Evolutionary conservation across 2,113 vertebrate genomes (phyloP), one percentile per base, ranked within the genome.

Genomic region (Brachyhypopomus occidentalis): DNA sequence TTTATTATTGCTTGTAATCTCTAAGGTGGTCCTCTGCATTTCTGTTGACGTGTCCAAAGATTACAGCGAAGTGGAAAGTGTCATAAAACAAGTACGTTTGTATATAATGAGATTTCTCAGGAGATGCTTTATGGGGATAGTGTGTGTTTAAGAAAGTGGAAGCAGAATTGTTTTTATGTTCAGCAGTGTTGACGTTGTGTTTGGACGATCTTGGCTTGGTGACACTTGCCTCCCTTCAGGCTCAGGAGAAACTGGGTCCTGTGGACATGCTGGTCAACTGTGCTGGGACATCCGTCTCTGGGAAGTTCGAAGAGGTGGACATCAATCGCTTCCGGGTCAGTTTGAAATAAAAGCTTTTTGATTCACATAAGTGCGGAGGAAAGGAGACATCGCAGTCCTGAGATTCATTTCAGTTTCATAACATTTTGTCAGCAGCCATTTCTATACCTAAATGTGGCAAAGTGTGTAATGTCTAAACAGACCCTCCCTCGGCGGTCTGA

Each of bases 191-290:
- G 2, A 6, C 9, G 41, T 41, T 77, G 30, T 9, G 17, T 60
- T 16, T 63, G 75, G 20, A 14, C 83, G 45, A 9, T 3, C 9
- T 41, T n/a, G n/a, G n/a, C n/a, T 41, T 41, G 14, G 45, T 52
- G 45, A 52, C 62, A 58, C 55, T 6, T 34, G 1, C 66, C 27
- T 80, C 27, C 14, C 23, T 83, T 17, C 84, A 99, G 98, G 97
- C 98, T 87, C 97, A 99, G 83, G 97, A 99, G 89, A 98, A 98
- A 84, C 85, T 99, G 80, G 98, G 98, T 1, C 98, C 98, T 0
- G 97, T 99, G 81, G 97, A 99, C 87, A 97, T 99, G 97, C 94
- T 99, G 38, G 95, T 99, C 52, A 98, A 99, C 89, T 98, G 97
- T 81, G 97, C 98, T 2, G 98, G 98, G 78, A 93, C 52, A 1